phyloP scores from a whole-genome alignment of 35 echinoderm and acorn worm species.

The Diadema setosum region DNA sequence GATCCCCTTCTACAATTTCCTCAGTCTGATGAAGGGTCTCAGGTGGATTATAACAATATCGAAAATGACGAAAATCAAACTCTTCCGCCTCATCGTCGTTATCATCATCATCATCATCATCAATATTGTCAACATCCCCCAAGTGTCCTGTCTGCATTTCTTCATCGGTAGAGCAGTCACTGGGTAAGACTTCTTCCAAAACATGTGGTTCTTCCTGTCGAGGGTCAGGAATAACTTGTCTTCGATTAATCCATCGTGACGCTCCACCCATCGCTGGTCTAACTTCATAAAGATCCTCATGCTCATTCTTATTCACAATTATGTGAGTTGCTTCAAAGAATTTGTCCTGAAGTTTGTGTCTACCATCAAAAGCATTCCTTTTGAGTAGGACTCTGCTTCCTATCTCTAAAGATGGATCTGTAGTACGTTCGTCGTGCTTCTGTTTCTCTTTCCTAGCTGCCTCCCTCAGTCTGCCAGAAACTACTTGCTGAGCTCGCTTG shows the following conservation, averaged over 20 bases:
- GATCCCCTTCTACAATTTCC: too few species aligned
- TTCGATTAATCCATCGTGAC: background rate
- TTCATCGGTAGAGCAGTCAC: background rate
- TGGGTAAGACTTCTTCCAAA: background rate
- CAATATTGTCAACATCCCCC: background rate
- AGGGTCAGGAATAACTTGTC: background rate
- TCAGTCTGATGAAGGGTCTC: too few species aligned
- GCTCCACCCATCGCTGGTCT: background rate
- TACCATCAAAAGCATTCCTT: background rate
- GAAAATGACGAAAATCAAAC: too few species aligned
- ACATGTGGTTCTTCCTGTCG: background rate
- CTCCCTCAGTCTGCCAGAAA: background rate
- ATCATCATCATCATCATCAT: background rate
- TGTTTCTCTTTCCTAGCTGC: background rate
- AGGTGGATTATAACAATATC: too few species aligned
- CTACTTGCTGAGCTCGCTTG: background rate
- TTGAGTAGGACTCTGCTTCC: background rate
- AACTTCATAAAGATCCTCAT: too few species aligned
- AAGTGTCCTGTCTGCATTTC: background rate
- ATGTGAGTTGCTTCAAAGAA: background rate
- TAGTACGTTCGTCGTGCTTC: background rate
- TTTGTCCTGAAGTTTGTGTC: slow-evolving; percentile 11
- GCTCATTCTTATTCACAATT: background rate
- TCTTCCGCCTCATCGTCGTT: background rate
- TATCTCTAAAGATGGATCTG: background rate